Evolutionary conservation across 2,113 vertebrate genomes (phyloP).

Genomic region (Channa argus): DNA sequence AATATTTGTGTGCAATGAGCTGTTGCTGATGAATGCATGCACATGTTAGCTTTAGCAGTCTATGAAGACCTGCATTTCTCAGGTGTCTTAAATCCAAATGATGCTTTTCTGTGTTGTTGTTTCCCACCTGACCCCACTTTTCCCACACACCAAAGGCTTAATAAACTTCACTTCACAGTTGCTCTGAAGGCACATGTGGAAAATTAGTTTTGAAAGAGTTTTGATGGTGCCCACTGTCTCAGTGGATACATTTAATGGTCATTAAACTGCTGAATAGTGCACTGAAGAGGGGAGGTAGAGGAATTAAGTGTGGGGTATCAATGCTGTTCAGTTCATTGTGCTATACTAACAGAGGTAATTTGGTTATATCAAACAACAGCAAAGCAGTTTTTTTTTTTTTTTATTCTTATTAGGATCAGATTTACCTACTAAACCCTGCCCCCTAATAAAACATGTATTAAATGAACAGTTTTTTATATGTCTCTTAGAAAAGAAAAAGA

Average conservation of each 20-base stretch:
- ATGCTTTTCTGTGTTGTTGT: constrained; percentile 6
- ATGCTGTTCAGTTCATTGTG: constrained; percentile 33
- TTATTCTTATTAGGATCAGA: too few relatives aligned
- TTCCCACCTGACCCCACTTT: constrained; percentile 31
- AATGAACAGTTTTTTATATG: too few relatives aligned
- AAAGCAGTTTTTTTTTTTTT: background rate
- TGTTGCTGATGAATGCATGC: background rate
- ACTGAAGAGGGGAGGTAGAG: constrained; percentile 32
- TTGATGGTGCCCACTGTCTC: constrained; percentile 43
- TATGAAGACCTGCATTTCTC: background rate
- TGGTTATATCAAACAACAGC: background rate
- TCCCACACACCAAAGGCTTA: constrained; percentile 25
- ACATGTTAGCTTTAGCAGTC: background rate
- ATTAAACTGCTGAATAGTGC: constrained; percentile 49
- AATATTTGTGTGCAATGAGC: constrained; percentile 4
- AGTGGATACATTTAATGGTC: constrained; percentile 41
- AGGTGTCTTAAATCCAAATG: background rate
- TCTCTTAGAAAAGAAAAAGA: too few relatives aligned
- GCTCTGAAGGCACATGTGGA: constrained; percentile 32
- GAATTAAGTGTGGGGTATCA: constrained; percentile 10
- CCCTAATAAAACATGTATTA: too few relatives aligned
- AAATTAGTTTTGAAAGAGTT: constrained; percentile 58
- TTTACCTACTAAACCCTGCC: too few relatives aligned
- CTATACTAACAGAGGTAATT: constrained; percentile 4
- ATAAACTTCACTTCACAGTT: constrained; percentile 39